phyloP scores from a whole-genome alignment of 2,797 vertebrate species.

The Chiloscyllium punctatum region DNA sequence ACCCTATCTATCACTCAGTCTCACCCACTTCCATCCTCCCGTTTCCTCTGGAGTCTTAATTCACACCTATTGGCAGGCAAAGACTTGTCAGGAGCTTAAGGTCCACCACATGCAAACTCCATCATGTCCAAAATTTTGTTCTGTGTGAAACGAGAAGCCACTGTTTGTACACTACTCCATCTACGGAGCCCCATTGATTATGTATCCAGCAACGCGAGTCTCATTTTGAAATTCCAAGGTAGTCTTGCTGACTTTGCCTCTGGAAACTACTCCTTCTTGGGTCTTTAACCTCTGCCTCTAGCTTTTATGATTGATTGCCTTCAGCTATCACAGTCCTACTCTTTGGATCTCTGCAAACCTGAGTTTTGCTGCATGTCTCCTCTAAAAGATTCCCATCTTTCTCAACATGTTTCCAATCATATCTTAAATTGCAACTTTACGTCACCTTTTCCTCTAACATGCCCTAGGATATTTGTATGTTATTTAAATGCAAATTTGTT shows the following conservation, averaged over 20 bases:
- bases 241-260: background rate
- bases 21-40: background rate
- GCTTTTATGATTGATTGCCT: background rate
- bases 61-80: background rate
- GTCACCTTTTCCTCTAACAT: background rate
- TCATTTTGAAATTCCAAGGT: background rate
- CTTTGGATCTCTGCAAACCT: background rate
- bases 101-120: background rate
- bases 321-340: too few relatives aligned
- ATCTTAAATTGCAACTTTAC: background rate
- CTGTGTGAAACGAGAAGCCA: background rate
- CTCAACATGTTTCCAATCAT: background rate
- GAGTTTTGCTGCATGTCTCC: background rate
- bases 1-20: background rate
- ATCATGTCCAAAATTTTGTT: background rate
- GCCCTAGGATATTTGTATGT: background rate
- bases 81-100: background rate
- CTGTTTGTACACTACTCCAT: background rate
- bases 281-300: background rate
- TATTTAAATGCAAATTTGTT: slow-evolving; percentile 21
- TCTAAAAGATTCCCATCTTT: background rate
- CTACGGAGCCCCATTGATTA: background rate
- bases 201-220: too few relatives aligned
- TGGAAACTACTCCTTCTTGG: background rate
- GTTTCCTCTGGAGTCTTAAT: background rate